These are phyloP conservation scores for Leptodactylus fallax DNA, from an alignment of 2,797 vertebrate species.

Conservation along the genomic window DNA sequence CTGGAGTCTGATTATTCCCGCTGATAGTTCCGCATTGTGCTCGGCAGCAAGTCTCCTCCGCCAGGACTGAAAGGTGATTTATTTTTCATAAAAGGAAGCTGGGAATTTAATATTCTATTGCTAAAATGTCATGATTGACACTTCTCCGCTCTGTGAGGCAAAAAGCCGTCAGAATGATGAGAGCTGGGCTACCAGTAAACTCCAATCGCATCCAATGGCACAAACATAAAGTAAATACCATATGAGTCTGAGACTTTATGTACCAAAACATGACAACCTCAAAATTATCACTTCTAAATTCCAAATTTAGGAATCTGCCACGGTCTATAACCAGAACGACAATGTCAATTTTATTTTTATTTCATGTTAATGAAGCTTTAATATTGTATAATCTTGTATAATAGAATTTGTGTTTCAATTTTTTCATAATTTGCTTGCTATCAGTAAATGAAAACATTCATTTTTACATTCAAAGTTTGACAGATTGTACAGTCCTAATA, in stretches of 20 bases:
- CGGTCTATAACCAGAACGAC: no score
- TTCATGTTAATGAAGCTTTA: no score
- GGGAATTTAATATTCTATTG: conserved; percentile 36
- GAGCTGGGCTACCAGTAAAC: neutral
- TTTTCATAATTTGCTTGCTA: no score
- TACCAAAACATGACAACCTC: no score
- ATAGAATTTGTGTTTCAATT: no score
- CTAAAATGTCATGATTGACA: conserved; percentile 19
- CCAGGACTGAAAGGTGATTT: conserved; percentile 42
- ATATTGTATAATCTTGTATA: no score
- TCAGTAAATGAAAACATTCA: no score
- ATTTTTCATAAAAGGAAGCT: conserved; percentile 18
- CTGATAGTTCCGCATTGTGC: conserved; percentile 35
- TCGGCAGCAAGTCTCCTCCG: neutral
- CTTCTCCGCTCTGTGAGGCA: neutral
- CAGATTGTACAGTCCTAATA: no score
- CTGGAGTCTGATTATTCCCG: conserved; percentile 38
- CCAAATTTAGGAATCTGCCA: no score
- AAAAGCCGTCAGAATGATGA: neutral
- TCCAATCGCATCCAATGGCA: neutral
- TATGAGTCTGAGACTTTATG: neutral
- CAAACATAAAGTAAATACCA: neutral
- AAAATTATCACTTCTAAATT: neutral
- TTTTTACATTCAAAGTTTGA: no score
- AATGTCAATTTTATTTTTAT: no score